Conservation (phyloP, 2,888 invertebrate species). For the Sinohyriopsis cumingii region DNA sequence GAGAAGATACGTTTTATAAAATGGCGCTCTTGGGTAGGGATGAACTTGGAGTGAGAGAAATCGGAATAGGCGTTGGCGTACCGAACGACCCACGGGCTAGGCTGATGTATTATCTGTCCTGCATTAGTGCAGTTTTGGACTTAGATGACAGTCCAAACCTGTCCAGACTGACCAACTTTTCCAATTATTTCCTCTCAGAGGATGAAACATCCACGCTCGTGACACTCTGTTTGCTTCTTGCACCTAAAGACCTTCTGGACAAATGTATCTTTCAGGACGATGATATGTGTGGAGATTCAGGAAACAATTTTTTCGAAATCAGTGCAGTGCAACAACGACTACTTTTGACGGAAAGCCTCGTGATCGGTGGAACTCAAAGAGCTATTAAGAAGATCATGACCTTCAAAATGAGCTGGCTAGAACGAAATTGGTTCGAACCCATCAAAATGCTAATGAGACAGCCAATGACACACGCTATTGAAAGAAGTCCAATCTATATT, state of each 20-base stretch:
- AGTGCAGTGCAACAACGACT: slow-evolving; percentile 18
- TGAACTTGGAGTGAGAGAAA: slow-evolving; percentile 19
- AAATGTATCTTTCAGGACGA: slow-evolving; percentile 14
- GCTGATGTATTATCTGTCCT: slow-evolving; percentile 36
- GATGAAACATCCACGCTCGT: too few relatives aligned
- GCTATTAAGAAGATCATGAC: slow-evolving; percentile 22
- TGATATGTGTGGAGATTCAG: slow-evolving; percentile 20
- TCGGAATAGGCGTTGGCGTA: slow-evolving; percentile 5
- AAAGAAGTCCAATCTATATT: too few relatives aligned
- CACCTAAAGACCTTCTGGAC: too few relatives aligned
- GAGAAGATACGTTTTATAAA: too few relatives aligned
- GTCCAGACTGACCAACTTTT: too few relatives aligned
- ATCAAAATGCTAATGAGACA: not conserved
- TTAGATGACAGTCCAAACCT: slow-evolving; percentile 19
- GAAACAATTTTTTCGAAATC: slow-evolving; percentile 23
- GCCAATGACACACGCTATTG: too few relatives aligned
- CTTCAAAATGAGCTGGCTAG: slow-evolving; percentile 17
- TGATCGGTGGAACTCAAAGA: slow-evolving; percentile 25
- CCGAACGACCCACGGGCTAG: slow-evolving; percentile 21
- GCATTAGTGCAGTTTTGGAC: slow-evolving; percentile 25
- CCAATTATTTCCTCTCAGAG: too few relatives aligned
- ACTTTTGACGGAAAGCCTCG: slow-evolving; percentile 16
- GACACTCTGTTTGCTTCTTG: too few relatives aligned
- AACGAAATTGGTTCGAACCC: slow-evolving; percentile 12
- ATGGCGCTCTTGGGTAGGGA: slow-evolving; percentile 22